Conservation (phyloP, 2,113 vertebrate genomes). For the Lepus americanus region DNA sequence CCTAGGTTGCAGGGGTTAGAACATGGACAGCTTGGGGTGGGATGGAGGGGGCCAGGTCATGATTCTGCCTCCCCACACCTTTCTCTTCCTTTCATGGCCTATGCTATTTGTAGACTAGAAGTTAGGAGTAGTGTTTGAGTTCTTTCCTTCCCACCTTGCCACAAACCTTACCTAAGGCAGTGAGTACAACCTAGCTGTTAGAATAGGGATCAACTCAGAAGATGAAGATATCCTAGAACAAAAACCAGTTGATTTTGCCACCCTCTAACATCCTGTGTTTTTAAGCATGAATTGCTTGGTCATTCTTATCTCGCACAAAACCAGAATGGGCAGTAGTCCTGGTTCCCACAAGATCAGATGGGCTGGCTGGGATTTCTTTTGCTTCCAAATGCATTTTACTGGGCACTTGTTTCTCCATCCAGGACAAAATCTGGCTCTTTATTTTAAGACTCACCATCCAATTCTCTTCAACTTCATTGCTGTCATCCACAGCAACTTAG, state of each 20-base stretch:
- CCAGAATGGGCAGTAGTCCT: neutral
- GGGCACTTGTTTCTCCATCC: neutral
- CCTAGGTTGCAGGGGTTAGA: neutral
- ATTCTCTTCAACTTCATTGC: neutral
- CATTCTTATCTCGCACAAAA: neutral
- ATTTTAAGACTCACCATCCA: neutral
- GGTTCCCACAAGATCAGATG: neutral
- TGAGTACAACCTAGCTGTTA: neutral
- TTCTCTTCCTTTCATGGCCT: neutral
- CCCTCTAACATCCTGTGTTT: neutral
- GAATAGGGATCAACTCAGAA: neutral
- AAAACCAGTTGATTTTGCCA: slow-evolving; percentile 30
- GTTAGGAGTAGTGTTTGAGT: neutral
- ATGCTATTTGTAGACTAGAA: neutral
- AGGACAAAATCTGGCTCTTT: neutral
- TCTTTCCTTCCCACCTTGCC: neutral
- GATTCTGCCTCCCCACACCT: neutral
- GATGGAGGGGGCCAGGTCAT: too few relatives aligned
- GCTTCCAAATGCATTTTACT: neutral
- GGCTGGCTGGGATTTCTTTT: neutral
- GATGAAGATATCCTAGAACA: neutral
- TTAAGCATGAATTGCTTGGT: neutral
- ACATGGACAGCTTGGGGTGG: neutral
- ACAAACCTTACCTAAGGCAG: neutral
- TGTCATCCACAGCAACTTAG: neutral